These are phyloP conservation scores for Nothobranchius furzeri DNA, from an alignment of 2,113 vertebrate species.

Conservation along the genomic window DNA sequence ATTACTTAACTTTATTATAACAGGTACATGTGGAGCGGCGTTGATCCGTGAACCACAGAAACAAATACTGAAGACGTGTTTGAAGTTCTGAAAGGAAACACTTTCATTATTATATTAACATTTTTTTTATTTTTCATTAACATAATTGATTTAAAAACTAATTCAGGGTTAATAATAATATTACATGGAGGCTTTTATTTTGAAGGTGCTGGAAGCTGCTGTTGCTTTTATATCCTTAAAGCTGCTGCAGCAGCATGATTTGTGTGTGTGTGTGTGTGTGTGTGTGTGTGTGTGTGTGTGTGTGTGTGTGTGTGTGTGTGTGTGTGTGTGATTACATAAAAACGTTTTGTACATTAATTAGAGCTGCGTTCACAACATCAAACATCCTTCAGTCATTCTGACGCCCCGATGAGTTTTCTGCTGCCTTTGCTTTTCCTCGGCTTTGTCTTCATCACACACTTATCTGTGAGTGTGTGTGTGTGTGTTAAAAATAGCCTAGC, in stretches of 20 bases:
- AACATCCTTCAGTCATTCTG: conserved; percentile 4
- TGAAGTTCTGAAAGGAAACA: too few species aligned
- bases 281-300: background rate
- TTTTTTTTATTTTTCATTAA: too few species aligned
- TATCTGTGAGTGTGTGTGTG: conserved; percentile 7
- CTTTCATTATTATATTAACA: too few species aligned
- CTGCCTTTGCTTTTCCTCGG: conserved; percentile 16
- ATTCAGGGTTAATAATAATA: too few species aligned
- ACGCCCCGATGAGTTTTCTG: background rate
- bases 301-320: background rate
- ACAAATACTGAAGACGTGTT: too few species aligned
- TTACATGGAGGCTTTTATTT: conserved; percentile 17
- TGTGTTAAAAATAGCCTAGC: conserved; percentile 36
- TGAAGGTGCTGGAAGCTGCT: background rate
- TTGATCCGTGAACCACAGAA: too few species aligned
- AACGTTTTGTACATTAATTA: background rate
- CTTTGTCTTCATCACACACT: conserved; percentile 14
- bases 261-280: too few species aligned
- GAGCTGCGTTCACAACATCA: conserved; percentile 14
- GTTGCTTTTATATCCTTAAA: conserved; percentile 12
- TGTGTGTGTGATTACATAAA: background rate
- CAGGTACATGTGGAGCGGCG: too few species aligned
- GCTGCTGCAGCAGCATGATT: background rate
- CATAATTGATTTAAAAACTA: too few species aligned
- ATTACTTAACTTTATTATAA: too few species aligned